Conservation (phyloP, 2,113 vertebrate genomes). For the Syngnathus scovelli region DNA sequence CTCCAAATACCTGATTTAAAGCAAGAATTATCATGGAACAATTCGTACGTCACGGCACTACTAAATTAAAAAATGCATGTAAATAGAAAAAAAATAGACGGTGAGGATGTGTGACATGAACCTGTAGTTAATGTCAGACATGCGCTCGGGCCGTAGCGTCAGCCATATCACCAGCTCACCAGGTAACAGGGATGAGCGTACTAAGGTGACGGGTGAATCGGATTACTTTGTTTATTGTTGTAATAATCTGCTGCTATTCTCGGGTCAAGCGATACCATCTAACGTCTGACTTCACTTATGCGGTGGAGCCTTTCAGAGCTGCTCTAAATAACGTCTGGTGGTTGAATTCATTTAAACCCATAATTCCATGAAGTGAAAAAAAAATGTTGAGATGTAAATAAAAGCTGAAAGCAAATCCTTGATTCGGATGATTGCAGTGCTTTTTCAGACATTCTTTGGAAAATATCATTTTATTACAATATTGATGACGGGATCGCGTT, state of each 20-base stretch:
- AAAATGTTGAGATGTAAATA: slow-evolving; percentile 1
- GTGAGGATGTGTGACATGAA: slow-evolving; percentile 35
- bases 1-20: too few species aligned
- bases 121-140: slow-evolving; percentile 18
- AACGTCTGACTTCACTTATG: slow-evolving; percentile 15
- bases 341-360: slow-evolving; percentile 1
- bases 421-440: slow-evolving; percentile 1
- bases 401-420: slow-evolving; percentile 8
- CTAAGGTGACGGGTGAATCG: slow-evolving; percentile 47
- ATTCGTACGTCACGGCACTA: too few species aligned
- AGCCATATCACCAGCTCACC: slow-evolving; percentile 15
- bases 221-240: slow-evolving; percentile 64
- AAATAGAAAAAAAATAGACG: not conserved
- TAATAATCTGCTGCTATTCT: slow-evolving; percentile 64
- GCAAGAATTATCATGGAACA: too few species aligned
- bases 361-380: not conserved
- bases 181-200: slow-evolving; percentile 50
- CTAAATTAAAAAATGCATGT: too few species aligned
- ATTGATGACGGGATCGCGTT: not conserved
- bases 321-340: slow-evolving; percentile 3
- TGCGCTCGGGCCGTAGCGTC: too few species aligned
- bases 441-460: slow-evolving; percentile 7
- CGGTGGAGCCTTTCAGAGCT: not conserved
- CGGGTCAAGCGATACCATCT: slow-evolving; percentile 25
- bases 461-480: not conserved